A percentile compares a stretch with the other conserved stretches of the same genome.
These are phyloP conservation scores for Hippotragus niger DNA, from an alignment of 2,113 vertebrate species.

Conservation along the genomic window DNA sequence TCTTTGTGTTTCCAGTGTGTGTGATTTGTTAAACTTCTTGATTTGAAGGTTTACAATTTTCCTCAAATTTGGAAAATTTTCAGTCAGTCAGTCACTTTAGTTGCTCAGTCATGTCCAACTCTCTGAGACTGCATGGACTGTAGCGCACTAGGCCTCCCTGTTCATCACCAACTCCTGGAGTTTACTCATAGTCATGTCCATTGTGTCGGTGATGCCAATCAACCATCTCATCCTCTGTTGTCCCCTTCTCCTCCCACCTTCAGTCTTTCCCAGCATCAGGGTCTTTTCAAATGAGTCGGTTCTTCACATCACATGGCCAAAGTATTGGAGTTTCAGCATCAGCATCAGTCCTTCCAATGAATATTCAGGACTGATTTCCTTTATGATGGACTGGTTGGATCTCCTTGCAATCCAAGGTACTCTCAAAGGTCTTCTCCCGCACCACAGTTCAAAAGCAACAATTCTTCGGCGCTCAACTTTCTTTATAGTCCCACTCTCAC, in stretches of 20 bases:
- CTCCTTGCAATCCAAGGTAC: background rate
- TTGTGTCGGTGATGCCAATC: background rate
- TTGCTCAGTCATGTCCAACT: fast-evolving
- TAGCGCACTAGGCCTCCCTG: background rate
- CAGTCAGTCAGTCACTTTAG: background rate
- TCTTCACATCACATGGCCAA: background rate
- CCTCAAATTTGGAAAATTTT: background rate
- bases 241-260: background rate
- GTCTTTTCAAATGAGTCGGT: background rate
- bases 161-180: background rate
- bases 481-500: background rate
- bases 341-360: background rate
- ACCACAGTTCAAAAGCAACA: background rate
- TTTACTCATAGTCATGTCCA: background rate
- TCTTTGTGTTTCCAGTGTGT: background rate
- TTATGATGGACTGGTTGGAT: background rate
- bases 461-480: background rate
- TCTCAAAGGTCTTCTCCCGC: background rate
- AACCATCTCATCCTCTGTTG: background rate
- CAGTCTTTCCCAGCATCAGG: background rate
- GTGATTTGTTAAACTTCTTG: background rate
- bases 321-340: background rate
- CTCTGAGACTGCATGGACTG: background rate
- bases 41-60: background rate
- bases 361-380: background rate